Base-by-base conservation (phyloP, 2,797 vertebrate genomes). In the Lophotriccus pileatus region DNA sequence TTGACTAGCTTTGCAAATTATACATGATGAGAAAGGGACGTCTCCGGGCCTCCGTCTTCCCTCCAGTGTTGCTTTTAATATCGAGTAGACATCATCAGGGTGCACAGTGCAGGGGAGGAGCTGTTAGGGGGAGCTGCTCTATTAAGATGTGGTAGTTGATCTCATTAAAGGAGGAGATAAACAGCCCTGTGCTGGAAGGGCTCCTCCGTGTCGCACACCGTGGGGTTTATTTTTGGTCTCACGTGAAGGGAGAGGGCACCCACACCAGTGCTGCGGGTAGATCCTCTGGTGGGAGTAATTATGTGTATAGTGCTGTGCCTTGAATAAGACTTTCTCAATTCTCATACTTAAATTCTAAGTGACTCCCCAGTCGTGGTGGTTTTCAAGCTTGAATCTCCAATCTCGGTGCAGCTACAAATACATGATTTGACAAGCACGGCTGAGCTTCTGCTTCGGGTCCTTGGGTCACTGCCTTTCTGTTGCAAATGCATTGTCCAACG, bases 361-460 rank as follows among this genome's bases (percentile, higher is more conserved):
- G 76, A 60, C 70, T 89, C 56, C 43, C 5, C 3, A 49, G 87
- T 75, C 67, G 50, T 84, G 74, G 62, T 84, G 69, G 20, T 56
- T 93, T 95, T 81, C 76, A 59, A 15, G 66, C 50, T 56, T 32
- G 58, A 53, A 46, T 85, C 68, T 87, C 64, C 64, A 58, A 47
- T 44, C 77, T 70, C 83, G 32, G 77, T 63, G 77, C 85, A 87
- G 88, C 37, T 63, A 39, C 81, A 89, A 89, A 85, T 62, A 69
- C 49, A 85, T 18, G 12, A 47, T 90, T 87, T 92, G 78, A 59
- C 86, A 93, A 74, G 93, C 94, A 79, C 12, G 80, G 70, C 83
- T 90, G 92, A 93, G 80, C 93, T 89, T 76, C 94, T 88, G 80
- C 77, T 64, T 87, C 80, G 19, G 87, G 63, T 89, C 70, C 34